Evolutionary conservation across 2,888 invertebrate species (phyloP), one percentile per base, ranked within the genome.

Genomic region (Ochropacha duplaris): DNA sequence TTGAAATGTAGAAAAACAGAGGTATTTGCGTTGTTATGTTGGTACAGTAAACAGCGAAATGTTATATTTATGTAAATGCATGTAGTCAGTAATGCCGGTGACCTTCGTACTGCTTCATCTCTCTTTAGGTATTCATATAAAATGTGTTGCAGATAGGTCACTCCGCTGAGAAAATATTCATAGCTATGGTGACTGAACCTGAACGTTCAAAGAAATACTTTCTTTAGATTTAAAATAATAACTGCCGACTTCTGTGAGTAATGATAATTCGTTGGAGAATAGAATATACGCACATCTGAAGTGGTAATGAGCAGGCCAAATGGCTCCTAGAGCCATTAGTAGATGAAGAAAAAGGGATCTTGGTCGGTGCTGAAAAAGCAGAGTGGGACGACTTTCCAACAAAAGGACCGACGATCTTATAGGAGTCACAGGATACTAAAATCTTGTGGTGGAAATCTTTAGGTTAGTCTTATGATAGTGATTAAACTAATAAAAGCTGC

Each of bases 51-150:
- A 50, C 34, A 34, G 57, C 52, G 50, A 51, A 36, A 54, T 55
- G 56, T 60, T 49, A 49, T 19, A 22, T 59, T 50, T 59, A 54
- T 31, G 55, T 56, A 66, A 70, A 69, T 73, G 67, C 61, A 49
- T 50, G 51, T 71, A 76, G 70, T 62, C 65, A 70, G 55, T 65
- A 44, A 68, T 64, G 80, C 76, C 64, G 75, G 59, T 76, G 83
- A 86, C 88, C 88, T 88, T 88, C 87, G 77, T 62, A 72, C 77
- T 76, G 78, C 72, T 76, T 71, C 82, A 74, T 77, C 79, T 81
- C 71, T 71, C 66, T 68, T 67, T 59, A n/a, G n/a, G n/a, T n/a
- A 52, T 62, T 59, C n/a, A 22, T 50, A 28, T 62, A 61, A 60
- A 67, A 62, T 36, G n/a, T 36, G 55, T 22, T 57, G 31, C 62